Evolutionary conservation across 2,888 invertebrate species (phyloP), one percentile per base, ranked within the genome.

Genomic region (Podabrus alpinus): DNA sequence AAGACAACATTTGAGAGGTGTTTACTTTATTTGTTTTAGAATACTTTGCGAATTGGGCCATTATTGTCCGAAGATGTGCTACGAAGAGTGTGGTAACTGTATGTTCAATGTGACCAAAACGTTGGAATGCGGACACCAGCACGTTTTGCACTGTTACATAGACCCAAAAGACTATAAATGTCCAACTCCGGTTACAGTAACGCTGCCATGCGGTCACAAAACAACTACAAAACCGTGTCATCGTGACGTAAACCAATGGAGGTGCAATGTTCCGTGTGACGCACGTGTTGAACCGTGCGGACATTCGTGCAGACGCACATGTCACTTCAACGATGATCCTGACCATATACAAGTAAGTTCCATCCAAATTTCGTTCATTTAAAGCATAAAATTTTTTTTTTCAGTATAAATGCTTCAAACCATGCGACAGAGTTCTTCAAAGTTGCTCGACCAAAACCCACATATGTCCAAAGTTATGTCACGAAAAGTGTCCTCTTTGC

Each of bases 311-410:
- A 78, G 68, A 1, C 84, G 80, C 67, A 82, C 76, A 0, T 93
- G 94, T 82, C 93, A 93, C 82, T 87, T 90, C 21, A 84, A 82
- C 0, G 82, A 89, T 25, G 92, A 92, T 84, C 91, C 91, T 0
- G 62, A 19, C 16, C 62, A 62, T 19, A 62, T 19, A 2, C 15
- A 62, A 5, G 62, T 64, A 16, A 62, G 11, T 4, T 2, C 11
- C 16, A 15, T 15, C 11, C 5, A 15, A 3, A 3, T 60, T 16
- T 60, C 0, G n/a, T n/a, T n/a, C n/a, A n/a, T n/a, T n/a, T n/a
- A n/a, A n/a, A n/a, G n/a, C n/a, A n/a, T n/a, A n/a, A 1, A 24
- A 9, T 9, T 1, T 24, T 25, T 25, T 25, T 25, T 25, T 45
- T 45, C 7, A 45, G 45, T 45, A 45, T 45, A 45, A 45, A n/a